Base-by-base conservation (phyloP, 1,140 invertebrate genomes). In the Cephus cinctus region DNA sequence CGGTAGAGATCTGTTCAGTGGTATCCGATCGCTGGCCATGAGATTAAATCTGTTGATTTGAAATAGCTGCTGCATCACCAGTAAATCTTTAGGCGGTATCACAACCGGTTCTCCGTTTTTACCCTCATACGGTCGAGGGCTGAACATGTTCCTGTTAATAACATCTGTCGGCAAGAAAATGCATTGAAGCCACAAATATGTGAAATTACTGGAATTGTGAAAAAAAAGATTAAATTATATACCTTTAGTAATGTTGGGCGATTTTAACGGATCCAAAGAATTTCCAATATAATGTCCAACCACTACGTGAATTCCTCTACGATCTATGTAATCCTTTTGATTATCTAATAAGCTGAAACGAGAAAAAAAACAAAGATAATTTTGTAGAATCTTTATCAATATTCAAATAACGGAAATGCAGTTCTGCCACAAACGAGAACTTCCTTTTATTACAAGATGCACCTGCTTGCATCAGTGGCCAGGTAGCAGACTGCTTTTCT, bases 31-130 rank as follows among this genome's bases (percentile, higher is more conserved):
- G 68, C 92, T 94, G 22, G 90, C 94, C 74, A 95, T 76, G 49
- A 96, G 77, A 75, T 96, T 96, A 65, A 95, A 96, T 27, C 88
- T 84, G 74, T 96, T 94, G 31, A 96, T 86, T 57, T 86, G 81
- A 69, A 88, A 95, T 3, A 94, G 80, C 50, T 88, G 84, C 58
- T 89, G 85, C 80, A 90, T 90, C 60, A 83, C 80, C 18, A 85
- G 77, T 42, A 86, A 77, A 60, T 94, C 88, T 61, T 84, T 83
- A 5, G 85, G 81, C 11, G 86, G 82, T 34, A 94, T 80, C 16
- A 90, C 78, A 9, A 95, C 92, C 2, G 92, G 88, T 51, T 85
- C 78, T 0, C 93, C 93, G 56, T 89, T 84, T 59, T 83, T 83
- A 2, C 93, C 93, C 42, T 87, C 89, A 15, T 81, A 81, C 6